Conservation (phyloP, 2,113 vertebrate species). For the Barbus barbus region DNA sequence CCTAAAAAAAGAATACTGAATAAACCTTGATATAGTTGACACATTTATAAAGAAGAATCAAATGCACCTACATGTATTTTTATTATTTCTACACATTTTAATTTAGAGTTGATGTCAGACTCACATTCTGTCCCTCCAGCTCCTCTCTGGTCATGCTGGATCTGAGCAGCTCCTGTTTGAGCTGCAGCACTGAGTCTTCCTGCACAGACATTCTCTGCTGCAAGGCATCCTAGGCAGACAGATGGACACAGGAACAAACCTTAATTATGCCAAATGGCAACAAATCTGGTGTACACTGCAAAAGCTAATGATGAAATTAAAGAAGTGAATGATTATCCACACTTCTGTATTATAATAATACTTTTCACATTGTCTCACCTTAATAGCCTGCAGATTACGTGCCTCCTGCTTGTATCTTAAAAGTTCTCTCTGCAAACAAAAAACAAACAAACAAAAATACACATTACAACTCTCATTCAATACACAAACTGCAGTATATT, state of each 20-base stretch:
- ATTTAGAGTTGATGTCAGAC: slow-evolving; percentile 54
- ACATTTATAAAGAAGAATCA: background rate
- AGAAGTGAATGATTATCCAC: background rate
- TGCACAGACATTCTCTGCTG: slow-evolving; percentile 92
- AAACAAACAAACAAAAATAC: too few species aligned
- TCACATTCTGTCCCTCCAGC: slow-evolving; percentile 90
- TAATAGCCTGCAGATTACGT: slow-evolving; percentile 93
- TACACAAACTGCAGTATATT: background rate
- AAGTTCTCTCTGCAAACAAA: slow-evolving; percentile 84
- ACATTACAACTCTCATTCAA: background rate
- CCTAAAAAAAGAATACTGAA: slow-evolving; percentile 65
- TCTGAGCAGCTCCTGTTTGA: slow-evolving; percentile 94
- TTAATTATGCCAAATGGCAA: background rate
- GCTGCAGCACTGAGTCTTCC: slow-evolving; percentile 88
- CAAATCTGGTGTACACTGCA: background rate
- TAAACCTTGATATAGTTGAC: background rate
- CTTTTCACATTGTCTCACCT: slow-evolving; percentile 78
- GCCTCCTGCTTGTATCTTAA: slow-evolving; percentile 92
- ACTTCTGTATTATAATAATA: background rate
- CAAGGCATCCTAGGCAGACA: slow-evolving; percentile 85
- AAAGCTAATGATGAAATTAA: background rate
- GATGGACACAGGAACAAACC: slow-evolving; percentile 35
- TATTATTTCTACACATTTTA: background rate
- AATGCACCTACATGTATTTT: background rate
- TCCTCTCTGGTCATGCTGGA: slow-evolving; percentile 93